Evolutionary conservation across 2,797 vertebrate species (phyloP), one percentile per base, ranked within the genome.

Genomic region (Anas flavirostris): DNA sequence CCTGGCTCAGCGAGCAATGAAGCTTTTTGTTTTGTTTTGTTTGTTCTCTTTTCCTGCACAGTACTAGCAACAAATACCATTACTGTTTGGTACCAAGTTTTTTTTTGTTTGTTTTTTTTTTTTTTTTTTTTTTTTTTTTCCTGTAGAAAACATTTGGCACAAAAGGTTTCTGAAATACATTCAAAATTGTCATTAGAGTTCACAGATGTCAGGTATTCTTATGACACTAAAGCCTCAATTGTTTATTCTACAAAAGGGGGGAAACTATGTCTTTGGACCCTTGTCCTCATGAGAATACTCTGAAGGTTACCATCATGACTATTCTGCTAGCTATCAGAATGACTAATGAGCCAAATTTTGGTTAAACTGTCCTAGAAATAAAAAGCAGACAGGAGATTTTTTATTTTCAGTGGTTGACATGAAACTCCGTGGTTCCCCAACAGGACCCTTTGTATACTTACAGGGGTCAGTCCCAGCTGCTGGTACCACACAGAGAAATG

Each of bases 401-500:
- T 82, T 37, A 37, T 79, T 82, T 91, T 62, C 75, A 53, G 10
- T 12, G 73, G 23, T 37, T 87, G 63, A 6, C 13, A 22, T 41
- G 25, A 55, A 19, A 50, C 13, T 7, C 53, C 4, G 4, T 67
- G 46, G 13, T 33, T 81, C 39, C 83, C 43, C 69, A 63, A 12
- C 16, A 44, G 46, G 35, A 22, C 16, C 11, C 15, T 70, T 19
- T 70, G 22, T 18, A 3, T 7, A 3, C 3, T 5, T 29, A 33
- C 17, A 68, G 33, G 4, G 3, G 2, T 35, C 74, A 77, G 52
- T n/a, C 31, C 46, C 4, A 6, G 79, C n/a, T 79, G 35, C 62
- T 46, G 16, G 9, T 17, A 21, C 23, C 55, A 43, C 16, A 31
- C 4, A 10, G 0, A 0, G 7, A 41, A 59, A 37, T 5, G 15